Conservation (phyloP, 1,140 invertebrate genomes). For the Cydia pomonella region DNA sequence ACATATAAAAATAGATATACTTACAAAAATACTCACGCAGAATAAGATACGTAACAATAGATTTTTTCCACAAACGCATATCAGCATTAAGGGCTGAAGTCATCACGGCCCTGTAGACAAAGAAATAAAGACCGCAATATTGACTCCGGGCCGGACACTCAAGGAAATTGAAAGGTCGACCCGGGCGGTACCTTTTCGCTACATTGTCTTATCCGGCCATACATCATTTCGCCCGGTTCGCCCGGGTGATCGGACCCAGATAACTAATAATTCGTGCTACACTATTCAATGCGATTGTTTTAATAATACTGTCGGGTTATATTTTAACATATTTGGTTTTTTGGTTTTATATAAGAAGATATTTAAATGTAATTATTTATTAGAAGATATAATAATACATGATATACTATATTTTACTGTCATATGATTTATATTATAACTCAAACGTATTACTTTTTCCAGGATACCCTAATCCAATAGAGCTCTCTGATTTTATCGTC, state of each 20-base stretch:
- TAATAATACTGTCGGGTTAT: conserved; percentile 48
- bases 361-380: background rate
- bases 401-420: background rate
- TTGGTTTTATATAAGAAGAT: too few species aligned
- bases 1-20: background rate
- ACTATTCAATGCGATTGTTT: conserved; percentile 46
- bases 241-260: conserved; percentile 39
- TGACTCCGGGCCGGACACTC: conserved; percentile 45
- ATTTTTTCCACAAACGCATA: conserved; percentile 4
- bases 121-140: conserved; percentile 48
- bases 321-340: too few species aligned
- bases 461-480: background rate
- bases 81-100: conserved; percentile 38
- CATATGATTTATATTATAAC: background rate
- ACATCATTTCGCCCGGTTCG: conserved; percentile 50
- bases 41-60: conserved; percentile 16
- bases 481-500: conserved; percentile 1
- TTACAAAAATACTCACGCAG: background rate
- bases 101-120: conserved; percentile 47
- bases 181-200: conserved; percentile 48
- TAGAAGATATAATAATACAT: background rate
- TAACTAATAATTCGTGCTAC: conserved; percentile 46
- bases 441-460: background rate
- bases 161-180: conserved; percentile 60
- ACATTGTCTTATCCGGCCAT: conserved; percentile 62